Percentiles rank a stretch among this genome's conserved stretches.
Conservation (phyloP, 2,888 invertebrate genomes). For the Coenonympha glycerion region DNA sequence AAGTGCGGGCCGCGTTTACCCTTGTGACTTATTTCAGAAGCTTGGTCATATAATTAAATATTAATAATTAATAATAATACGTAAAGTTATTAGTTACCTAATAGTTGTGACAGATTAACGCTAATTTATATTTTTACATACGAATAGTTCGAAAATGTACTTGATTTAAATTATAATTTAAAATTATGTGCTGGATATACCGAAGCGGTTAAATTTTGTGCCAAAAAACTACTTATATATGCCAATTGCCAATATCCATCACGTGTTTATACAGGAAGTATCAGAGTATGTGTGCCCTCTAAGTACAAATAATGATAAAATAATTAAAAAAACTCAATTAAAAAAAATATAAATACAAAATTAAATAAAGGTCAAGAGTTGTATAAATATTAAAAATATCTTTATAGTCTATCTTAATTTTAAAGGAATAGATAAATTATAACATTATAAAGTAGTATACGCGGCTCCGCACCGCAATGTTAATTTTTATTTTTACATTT, state of each 20-base stretch:
- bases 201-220: conserved; percentile 30
- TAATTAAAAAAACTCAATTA: conserved; percentile 12
- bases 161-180: too few relatives aligned
- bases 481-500: conserved; percentile 5
- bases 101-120: background rate
- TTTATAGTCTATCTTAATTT: background rate
- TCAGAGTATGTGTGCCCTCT: conserved; percentile 32
- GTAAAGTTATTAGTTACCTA: too few relatives aligned
- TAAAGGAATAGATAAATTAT: background rate
- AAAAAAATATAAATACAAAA: background rate
- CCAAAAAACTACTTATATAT: conserved; percentile 25
- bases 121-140: conserved; percentile 19
- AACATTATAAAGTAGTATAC: conserved; percentile 11
- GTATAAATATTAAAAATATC: background rate
- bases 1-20: conserved; percentile 50
- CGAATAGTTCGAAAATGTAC: conserved; percentile 17
- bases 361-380: too few relatives aligned
- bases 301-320: conserved; percentile 16
- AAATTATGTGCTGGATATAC: conserved; percentile 22
- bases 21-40: conserved; percentile 29
- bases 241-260: conserved; percentile 31
- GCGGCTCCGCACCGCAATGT: conserved; percentile 31
- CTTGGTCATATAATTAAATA: conserved; percentile 19
- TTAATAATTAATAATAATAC: too few relatives aligned
- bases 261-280: conserved; percentile 29